Evolutionary conservation across 2,888 invertebrate species (phyloP), one percentile per base, ranked within the genome.

Genomic region (Drosophila yooni): DNA sequence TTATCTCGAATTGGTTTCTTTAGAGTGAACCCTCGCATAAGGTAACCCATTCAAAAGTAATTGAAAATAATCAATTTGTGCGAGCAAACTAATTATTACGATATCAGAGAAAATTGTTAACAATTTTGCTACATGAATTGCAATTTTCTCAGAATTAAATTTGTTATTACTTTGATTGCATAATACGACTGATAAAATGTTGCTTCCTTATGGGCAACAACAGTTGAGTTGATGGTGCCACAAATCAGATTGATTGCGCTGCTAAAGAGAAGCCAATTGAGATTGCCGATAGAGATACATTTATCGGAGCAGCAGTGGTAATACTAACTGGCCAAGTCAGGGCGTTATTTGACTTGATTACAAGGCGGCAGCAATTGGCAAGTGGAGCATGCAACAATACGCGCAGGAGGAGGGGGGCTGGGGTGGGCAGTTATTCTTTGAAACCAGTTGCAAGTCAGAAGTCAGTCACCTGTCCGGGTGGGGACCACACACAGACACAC

Each of bases 291-390:
- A 31, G 27, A 43, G 18, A 40, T 43, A 25, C 1, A 31, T 15
- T 21, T 18, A 15, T n/a, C 15, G 27, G 46, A 53, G 27, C 27
- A 53, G 27, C 27, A 52, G 52, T 52, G 29, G 43, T 57, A 40
- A n/a, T n/a, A 38, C 38, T 38, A 38, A 57, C 48, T 71, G 71
- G 43, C 69, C 78, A 78, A 59, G 57, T 53, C 65, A 56, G 64
- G 64, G 72, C 78, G 51, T 59, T 31, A 48, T 38, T 57, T 43
- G 33, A 51, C 36, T 43, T 78, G 80, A 78, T 78, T 75, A 78
- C 59, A 78, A 79, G 80, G 70, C 79, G 77, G 76, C 68, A 29
- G 33, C 60, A 18, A 18, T 54, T 10, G 40, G 50, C 40, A 52
- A 43, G 61, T 64, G 73, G 57, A 57, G 76, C 76, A 74, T 77